Base-by-base conservation (phyloP, 2,113 vertebrate genomes). In the Trichechus manatus region DNA sequence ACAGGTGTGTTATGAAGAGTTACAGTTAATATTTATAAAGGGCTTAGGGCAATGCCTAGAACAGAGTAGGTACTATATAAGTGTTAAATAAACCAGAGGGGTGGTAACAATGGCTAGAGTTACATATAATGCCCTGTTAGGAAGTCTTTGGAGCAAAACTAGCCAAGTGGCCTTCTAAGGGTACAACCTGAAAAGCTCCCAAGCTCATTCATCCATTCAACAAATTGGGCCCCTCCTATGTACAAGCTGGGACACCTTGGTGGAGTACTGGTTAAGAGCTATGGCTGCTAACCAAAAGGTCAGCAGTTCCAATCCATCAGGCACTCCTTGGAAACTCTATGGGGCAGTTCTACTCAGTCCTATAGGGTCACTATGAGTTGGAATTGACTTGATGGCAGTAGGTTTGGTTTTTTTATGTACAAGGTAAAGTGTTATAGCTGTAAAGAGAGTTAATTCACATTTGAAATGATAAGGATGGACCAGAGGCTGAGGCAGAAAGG, bases 21-120 rank as follows among this genome's bases (percentile, higher is more conserved):
- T 84, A 63, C 42, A 68, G 23, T 50, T 96, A 85, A 87, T 72
- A 92, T 82, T 56, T 92, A 7, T 42, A 87, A 89, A 81, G 70
- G 61, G 36, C 53, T 56, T 56, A 56, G 53, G 53, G 13, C 53
- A 56, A 56, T 56, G 53, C 53, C 53, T 56, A 4, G 53, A 56
- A 56, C 53, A 56, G 11, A 56, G 53, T 56, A 56, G 15, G 25
- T 44, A 13, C 22, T 56, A 29, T 15, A 4, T 14, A 78, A 47
- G 23, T 9, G 39, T 22, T 79, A 50, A 80, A 78, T 53, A 89
- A 91, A 25, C 36, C 6, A n/a, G 33, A 36, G 31, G 22, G 8
- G 44, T 66, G 20, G 29, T 31, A 63, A 23, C 31, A 79, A 93
- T 13, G 47, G 68, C 66, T 39, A 27, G 86, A 53, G 53, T 87